A percentile compares a stretch with the other conserved stretches of the same genome.
These are phyloP conservation scores for Drosophila vallismaia DNA, from an alignment of 2,888 invertebrate species.

Conservation along the genomic window DNA sequence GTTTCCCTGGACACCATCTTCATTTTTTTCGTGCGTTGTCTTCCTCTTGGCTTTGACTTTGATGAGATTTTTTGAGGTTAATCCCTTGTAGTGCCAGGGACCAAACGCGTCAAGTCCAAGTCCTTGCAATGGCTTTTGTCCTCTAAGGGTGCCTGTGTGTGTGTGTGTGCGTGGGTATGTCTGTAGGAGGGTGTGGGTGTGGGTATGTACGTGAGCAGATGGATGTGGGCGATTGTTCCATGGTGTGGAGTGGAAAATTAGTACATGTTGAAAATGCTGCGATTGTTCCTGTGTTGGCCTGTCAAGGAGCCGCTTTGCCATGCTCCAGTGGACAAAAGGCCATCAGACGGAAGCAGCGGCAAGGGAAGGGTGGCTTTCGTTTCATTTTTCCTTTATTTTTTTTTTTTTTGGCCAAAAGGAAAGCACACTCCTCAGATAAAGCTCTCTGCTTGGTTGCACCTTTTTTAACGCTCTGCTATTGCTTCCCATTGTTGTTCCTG, in stretches of 20 bases:
- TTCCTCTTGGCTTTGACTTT: conserved; percentile 75
- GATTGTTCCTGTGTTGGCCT: conserved; percentile 66
- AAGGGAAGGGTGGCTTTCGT: conserved; percentile 19
- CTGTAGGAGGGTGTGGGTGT: conserved; percentile 24
- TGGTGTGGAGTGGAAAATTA: conserved; percentile 78
- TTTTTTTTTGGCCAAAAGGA: conserved; percentile 16
- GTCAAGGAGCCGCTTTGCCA: conserved; percentile 52
- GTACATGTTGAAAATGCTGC: conserved; percentile 73
- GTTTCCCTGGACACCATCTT: conserved; percentile 32
- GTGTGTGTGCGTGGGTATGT: conserved; percentile 18
- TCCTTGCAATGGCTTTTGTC: conserved; percentile 69
- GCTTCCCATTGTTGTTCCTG: conserved; percentile 50
- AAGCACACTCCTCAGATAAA: conserved; percentile 54
- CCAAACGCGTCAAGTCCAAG: conserved; percentile 76
- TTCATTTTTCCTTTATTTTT: not conserved
- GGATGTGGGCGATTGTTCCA: conserved; percentile 62
- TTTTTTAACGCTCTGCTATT: conserved; percentile 60
- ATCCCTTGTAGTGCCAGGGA: conserved; percentile 79
- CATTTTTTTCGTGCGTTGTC: conserved; percentile 33
- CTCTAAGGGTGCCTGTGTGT: conserved; percentile 23
- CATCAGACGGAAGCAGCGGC: not conserved
- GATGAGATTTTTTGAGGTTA: conserved; percentile 81
- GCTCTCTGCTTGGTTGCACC: conserved; percentile 55
- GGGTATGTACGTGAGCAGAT: conserved; percentile 20
- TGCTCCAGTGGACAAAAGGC: conserved; percentile 55